These are phyloP conservation scores for Polietes domitor DNA, from an alignment of 2,888 invertebrate genomes.

Conservation along the genomic window DNA sequence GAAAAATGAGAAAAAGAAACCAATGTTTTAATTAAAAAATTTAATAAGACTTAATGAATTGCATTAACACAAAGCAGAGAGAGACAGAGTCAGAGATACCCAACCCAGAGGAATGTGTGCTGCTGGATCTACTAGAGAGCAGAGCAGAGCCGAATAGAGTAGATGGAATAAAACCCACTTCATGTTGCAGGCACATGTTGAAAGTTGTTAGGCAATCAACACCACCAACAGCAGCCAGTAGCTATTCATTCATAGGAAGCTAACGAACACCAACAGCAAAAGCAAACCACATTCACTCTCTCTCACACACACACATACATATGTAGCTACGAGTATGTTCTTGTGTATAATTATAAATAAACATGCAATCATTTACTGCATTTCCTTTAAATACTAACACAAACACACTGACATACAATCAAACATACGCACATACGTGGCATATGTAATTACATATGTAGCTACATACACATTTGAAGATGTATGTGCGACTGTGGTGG, in stretches of 20 bases:
- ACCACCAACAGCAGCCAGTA: background rate
- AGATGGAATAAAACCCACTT: background rate
- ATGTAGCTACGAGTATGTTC: too few relatives aligned
- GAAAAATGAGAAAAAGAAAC: background rate
- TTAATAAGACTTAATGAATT: conserved; percentile 22
- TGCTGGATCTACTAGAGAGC: too few relatives aligned
- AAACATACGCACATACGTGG: background rate
- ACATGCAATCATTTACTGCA: conserved; percentile 65
- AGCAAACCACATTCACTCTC: background rate
- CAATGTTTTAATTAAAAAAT: conserved; percentile 31
- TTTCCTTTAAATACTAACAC: conserved; percentile 44
- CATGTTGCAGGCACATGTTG: background rate
- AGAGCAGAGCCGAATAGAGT: too few relatives aligned
- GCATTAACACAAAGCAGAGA: conserved; percentile 7
- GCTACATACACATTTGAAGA: conserved; percentile 2
- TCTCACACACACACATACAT: background rate
- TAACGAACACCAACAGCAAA: background rate
- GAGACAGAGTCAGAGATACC: background rate
- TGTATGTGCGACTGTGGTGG: background rate
- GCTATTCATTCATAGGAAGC: background rate
- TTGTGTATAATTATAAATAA: conserved; percentile 63
- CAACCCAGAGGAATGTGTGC: too few relatives aligned
- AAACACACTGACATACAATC: background rate
- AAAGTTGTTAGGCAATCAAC: background rate
- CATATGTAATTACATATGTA: background rate